phyloP scores from a whole-genome alignment of 2,113 vertebrate species.

The Micronisus gabar region DNA sequence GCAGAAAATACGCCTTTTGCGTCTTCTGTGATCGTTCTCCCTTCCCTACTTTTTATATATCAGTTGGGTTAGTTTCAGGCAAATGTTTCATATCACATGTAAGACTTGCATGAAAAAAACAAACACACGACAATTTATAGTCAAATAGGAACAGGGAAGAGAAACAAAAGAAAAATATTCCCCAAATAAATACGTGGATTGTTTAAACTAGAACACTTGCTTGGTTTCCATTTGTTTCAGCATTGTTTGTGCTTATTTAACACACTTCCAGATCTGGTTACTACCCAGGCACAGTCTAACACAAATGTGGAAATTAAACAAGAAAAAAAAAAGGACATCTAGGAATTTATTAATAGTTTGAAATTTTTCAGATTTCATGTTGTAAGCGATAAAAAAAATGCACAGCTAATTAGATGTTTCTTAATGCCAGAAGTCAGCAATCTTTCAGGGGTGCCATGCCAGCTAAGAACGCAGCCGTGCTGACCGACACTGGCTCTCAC shows the following conservation, averaged over 20 bases:
- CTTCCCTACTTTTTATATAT: background rate
- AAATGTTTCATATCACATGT: background rate
- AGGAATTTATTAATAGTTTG: background rate
- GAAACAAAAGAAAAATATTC: background rate
- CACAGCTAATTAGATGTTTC: background rate
- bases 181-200: background rate
- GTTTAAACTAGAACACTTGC: background rate
- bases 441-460: background rate
- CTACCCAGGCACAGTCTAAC: background rate
- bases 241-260: background rate
- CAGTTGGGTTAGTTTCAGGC: background rate
- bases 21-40: background rate
- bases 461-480: background rate
- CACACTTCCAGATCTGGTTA: background rate
- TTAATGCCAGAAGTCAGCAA: background rate
- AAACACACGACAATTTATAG: background rate
- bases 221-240: background rate
- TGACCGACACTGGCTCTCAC: rapidly evolving
- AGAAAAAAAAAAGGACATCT: background rate
- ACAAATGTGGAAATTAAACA: background rate
- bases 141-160: background rate
- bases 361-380: background rate
- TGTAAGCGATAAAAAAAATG: background rate
- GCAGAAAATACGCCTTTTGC: background rate
- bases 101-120: background rate